Percentiles rank a stretch among this genome's conserved stretches.
These are phyloP conservation scores for Leucophenga varia DNA, from an alignment of 1,140 invertebrate genomes.

Conservation along the genomic window DNA sequence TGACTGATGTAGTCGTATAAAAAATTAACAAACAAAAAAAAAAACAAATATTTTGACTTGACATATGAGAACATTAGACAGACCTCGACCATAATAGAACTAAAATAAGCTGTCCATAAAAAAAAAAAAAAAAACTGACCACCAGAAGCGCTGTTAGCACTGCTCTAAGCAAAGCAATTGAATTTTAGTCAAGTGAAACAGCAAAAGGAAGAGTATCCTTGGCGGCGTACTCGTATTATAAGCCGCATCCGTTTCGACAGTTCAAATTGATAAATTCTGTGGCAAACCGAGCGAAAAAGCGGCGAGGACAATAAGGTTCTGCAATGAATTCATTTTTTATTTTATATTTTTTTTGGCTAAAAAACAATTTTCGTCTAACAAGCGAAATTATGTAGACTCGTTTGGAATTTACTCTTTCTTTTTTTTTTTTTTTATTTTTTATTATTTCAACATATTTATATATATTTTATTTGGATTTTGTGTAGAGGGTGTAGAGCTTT, in stretches of 20 bases:
- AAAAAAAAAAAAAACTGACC: too few species aligned
- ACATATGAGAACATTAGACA: too few species aligned
- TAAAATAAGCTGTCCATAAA: too few species aligned
- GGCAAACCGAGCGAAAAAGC: constrained; percentile 1
- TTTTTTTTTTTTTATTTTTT: constrained; percentile 8
- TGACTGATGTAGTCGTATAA: too few species aligned
- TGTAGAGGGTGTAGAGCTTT: neutral
- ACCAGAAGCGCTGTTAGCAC: too few species aligned
- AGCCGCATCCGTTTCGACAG: constrained; percentile 41
- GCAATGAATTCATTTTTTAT: constrained; percentile 4
- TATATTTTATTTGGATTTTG: neutral
- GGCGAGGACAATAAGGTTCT: constrained; percentile 17
- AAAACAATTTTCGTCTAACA: constrained; percentile 19
- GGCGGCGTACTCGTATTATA: constrained; percentile 39
- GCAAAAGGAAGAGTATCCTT: too few species aligned
- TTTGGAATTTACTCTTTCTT: constrained; percentile 3
- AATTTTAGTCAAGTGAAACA: too few species aligned
- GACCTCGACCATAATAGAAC: too few species aligned
- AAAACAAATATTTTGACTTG: too few species aligned
- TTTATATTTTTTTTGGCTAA: constrained; percentile 12
- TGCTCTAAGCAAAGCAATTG: too few species aligned
- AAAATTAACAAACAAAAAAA: too few species aligned
- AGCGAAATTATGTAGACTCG: constrained; percentile 44
- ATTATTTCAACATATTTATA: constrained; percentile 20
- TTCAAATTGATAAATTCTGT: constrained; percentile 46